Conservation (phyloP, 2,888 invertebrate species). For the Epirrita christyi region DNA sequence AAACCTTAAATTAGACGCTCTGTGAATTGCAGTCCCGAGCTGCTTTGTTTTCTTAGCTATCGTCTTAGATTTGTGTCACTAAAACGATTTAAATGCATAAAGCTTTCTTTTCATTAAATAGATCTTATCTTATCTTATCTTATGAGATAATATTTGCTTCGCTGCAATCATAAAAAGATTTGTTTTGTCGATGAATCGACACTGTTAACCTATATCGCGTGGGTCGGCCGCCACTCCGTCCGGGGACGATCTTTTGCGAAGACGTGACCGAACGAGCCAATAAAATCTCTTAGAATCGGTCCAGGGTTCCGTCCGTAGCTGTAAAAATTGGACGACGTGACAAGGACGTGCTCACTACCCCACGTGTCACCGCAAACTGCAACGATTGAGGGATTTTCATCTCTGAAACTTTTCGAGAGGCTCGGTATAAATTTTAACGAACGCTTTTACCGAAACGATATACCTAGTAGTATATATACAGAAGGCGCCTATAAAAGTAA, state of each 20-base stretch:
- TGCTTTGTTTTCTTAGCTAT: constrained; percentile 36
- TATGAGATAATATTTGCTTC: constrained; percentile 45
- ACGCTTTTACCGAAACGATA: not conserved
- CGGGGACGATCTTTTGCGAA: constrained; percentile 68
- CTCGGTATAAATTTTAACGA: not conserved
- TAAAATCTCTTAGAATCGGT: constrained; percentile 70
- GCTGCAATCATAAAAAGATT: constrained; percentile 73
- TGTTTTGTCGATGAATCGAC: constrained; percentile 64
- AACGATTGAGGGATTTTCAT: constrained; percentile 33
- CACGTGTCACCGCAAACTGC: constrained; percentile 42
- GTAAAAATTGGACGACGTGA: constrained; percentile 71
- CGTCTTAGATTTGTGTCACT: constrained; percentile 35
- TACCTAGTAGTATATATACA: no score
- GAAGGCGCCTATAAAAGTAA: not conserved
- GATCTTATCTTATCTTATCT: no score
- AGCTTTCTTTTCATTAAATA: constrained; percentile 28
- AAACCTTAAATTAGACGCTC: constrained; percentile 63
- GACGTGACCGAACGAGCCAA: constrained; percentile 75
- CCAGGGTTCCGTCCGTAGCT: constrained; percentile 53
- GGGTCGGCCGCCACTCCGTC: constrained; percentile 64
- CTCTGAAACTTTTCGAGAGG: constrained; percentile 16
- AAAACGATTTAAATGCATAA: constrained; percentile 39
- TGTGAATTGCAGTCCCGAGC: constrained; percentile 50
- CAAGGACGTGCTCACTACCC: constrained; percentile 46
- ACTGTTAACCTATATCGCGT: constrained; percentile 66